These are phyloP conservation scores for Ostrea denselamellosa DNA, from an alignment of 1,140 invertebrate genomes.

Conservation along the genomic window DNA sequence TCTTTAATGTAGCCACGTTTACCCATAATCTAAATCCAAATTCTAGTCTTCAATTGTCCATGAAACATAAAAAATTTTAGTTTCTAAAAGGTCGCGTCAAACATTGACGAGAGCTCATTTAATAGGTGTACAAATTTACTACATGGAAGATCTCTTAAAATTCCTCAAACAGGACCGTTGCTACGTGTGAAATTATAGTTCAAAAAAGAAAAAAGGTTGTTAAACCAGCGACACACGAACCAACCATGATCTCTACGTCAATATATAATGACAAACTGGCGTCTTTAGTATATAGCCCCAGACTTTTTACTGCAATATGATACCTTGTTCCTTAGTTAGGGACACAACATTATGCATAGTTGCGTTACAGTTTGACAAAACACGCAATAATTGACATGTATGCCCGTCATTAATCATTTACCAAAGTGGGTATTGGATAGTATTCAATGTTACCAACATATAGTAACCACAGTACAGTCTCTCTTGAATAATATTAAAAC, in stretches of 20 bases:
- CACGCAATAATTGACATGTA: background rate
- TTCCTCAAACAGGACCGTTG: background rate
- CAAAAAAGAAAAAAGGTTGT: no score
- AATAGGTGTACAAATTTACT: background rate
- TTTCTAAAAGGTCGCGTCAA: background rate
- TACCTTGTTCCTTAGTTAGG: background rate
- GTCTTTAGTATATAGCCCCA: background rate
- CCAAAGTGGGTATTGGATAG: no score
- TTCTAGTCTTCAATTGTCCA: background rate
- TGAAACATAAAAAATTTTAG: background rate
- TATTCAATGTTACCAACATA: no score
- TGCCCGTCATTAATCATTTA: no score
- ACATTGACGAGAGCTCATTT: background rate
- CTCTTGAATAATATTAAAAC: no score
- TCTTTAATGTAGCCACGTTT: background rate
- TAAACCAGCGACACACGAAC: no score
- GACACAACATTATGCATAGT: no score
- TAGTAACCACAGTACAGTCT: no score
- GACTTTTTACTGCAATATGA: background rate
- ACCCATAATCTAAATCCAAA: background rate
- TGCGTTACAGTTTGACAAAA: background rate
- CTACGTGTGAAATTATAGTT: background rate
- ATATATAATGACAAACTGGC: background rate
- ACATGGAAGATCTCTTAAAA: conserved; percentile 22
- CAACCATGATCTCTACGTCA: background rate